A percentile compares a stretch with the other conserved stretches of the same genome.
Conservation (phyloP, 2,888 invertebrate species). For the Rotaria sp. region DNA sequence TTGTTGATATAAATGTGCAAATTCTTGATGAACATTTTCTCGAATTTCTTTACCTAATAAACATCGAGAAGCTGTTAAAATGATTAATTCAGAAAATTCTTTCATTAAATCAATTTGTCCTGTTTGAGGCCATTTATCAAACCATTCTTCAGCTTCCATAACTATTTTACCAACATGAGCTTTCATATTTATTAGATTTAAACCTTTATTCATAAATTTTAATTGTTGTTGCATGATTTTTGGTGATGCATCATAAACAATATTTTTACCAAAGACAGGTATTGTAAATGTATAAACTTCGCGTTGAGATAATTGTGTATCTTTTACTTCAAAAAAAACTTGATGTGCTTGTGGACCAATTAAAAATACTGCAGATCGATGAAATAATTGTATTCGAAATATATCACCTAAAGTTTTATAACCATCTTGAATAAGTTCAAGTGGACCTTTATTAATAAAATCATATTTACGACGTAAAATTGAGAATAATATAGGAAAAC, state of each 20-base stretch:
- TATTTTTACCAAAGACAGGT: not conserved
- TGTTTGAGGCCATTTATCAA: not conserved
- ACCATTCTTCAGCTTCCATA: not conserved
- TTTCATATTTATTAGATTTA: too few species aligned
- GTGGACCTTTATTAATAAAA: not conserved
- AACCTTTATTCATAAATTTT: too few species aligned
- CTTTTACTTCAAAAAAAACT: not conserved
- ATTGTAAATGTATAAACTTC: not conserved
- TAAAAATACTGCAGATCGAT: not conserved
- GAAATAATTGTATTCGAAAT: not conserved
- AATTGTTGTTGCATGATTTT: not conserved
- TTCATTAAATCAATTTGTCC: conserved; percentile 44
- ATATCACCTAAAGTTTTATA: not conserved
- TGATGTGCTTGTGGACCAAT: not conserved
- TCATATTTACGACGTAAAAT: not conserved
- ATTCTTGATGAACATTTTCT: conserved; percentile 39
- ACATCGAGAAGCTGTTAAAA: conserved; percentile 49
- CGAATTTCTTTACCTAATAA: conserved; percentile 45
- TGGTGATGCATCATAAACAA: not conserved
- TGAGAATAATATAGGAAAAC: not conserved
- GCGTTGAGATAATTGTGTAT: not conserved
- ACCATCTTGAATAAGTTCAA: not conserved
- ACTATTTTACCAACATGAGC: not conserved
- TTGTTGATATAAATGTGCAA: conserved; percentile 48
- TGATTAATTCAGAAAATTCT: conserved; percentile 49